These are phyloP conservation scores for Manduca sexta DNA, from an alignment of 1,140 invertebrate species.

Conservation along the genomic window DNA sequence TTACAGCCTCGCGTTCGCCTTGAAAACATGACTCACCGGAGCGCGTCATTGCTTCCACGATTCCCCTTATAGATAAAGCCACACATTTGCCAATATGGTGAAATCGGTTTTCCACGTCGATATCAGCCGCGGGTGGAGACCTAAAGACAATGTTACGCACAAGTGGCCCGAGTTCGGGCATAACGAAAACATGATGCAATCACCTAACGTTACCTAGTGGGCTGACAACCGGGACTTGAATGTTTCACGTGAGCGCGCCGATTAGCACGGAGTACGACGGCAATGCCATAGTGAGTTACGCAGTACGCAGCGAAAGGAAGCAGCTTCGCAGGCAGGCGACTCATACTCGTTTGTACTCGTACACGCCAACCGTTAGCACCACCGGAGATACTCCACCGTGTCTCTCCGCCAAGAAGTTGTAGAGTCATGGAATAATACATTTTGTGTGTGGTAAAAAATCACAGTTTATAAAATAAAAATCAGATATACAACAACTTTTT, in stretches of 20 bases:
- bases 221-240: conserved; percentile 58
- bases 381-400: conserved; percentile 28
- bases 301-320: conserved; percentile 10
- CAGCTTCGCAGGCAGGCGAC: conserved; percentile 12
- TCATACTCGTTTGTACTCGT: conserved; percentile 12
- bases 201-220: conserved; percentile 65
- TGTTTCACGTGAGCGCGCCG: conserved; percentile 24
- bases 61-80: no score
- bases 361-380: conserved; percentile 24
- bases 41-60: not conserved
- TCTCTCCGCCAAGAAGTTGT: conserved; percentile 42
- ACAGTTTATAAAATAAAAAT: conserved; percentile 46
- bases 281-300: conserved; percentile 7
- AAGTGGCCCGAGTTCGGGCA: conserved; percentile 20
- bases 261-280: conserved; percentile 26
- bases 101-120: no score
- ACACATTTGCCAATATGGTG: no score
- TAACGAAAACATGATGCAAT: conserved; percentile 41
- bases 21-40: conserved; percentile 22
- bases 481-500: conserved; percentile 31
- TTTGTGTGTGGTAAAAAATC: conserved; percentile 54
- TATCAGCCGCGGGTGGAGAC: conserved; percentile 9
- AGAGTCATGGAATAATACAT: conserved; percentile 72
- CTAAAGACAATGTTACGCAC: conserved; percentile 48
- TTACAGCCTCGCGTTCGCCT: conserved; percentile 4